A percentile compares a stretch with the other conserved stretches of the same genome.
Evolutionary conservation across 2,797 vertebrate species (phyloP).

Genomic region (Hozukius guyotensis): DNA sequence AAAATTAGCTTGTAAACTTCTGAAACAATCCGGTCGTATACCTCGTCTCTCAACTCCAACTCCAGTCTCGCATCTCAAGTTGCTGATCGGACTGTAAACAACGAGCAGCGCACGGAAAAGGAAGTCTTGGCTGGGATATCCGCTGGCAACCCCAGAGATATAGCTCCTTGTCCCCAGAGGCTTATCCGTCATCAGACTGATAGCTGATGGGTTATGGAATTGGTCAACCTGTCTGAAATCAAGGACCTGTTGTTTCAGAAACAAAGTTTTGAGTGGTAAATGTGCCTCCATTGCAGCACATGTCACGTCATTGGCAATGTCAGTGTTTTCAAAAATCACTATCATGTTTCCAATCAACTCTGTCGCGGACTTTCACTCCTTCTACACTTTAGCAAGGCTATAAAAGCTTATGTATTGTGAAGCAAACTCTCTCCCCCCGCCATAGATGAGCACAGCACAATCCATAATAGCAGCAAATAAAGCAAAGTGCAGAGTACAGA

Average conservation of each 20-base stretch:
- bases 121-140: too few relatives aligned
- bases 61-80: too few relatives aligned
- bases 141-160: too few relatives aligned
- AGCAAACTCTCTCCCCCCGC: not conserved
- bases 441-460: not conserved
- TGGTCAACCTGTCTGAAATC: not conserved
- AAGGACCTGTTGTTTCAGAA: not conserved
- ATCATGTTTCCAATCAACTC: not conserved
- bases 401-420: not conserved
- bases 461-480: not conserved
- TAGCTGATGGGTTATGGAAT: too few relatives aligned
- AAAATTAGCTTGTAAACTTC: too few relatives aligned
- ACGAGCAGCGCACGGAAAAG: too few relatives aligned
- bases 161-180: too few relatives aligned
- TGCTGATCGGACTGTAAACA: too few relatives aligned
- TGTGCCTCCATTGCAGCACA: too few relatives aligned
- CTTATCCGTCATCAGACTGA: too few relatives aligned
- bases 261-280: not conserved
- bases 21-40: too few relatives aligned
- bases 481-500: not conserved
- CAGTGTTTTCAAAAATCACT: not conserved
- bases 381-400: not conserved
- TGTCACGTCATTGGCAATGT: not conserved
- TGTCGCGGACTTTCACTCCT: not conserved
- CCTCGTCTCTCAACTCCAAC: too few relatives aligned